Base-by-base conservation (phyloP, 2,888 invertebrate genomes). In the Drosophila pegasa region DNA sequence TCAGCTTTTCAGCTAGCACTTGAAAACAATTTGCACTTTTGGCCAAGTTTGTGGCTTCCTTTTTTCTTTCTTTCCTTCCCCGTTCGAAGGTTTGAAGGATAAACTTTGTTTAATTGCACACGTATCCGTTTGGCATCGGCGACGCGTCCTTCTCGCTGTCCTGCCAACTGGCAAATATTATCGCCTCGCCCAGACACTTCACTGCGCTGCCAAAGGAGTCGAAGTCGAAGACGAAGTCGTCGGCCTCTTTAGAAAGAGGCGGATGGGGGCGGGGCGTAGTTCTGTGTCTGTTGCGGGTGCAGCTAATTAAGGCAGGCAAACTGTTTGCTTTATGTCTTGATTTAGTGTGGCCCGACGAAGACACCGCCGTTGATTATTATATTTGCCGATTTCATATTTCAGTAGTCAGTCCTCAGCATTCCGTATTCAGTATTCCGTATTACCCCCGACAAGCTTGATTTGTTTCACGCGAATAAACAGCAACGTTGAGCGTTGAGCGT, bases 381-480 rank as follows among this genome's bases (percentile, higher is more conserved):
- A 64, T 80, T 68, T 69, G 40, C 55, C 37, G 72, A 55, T 67
- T 65, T 59, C 63, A 66, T 70, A 76, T 65, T 72, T 58, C 38
- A 48, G 55, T 43, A 50, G 38, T 29, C 40, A 2, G 5, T 9
- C 27, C 57, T 56, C 40, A 31, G 35, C 54, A 38, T 52, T 47
- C 66, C 43, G 71, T 51, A 14, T 68, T 60, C 41, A 58, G 57
- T 47, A 48, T 45, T 20, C 48, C 41, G 73, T 7, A 7, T 29
- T 45, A 3, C 12, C 59, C 50, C 63, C 56, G 63, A 63, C 67
- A 27, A 31, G 59, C 67, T 80, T 79, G 71, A 88, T 79, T 88
- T 88, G 85, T 79, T 88, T 80, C 85, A 86, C 86, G 77, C 88
- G 86, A 88, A 83, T 88, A 86, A 86, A 86, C 72, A 87, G 80